phyloP scores from a whole-genome alignment of 2,113 vertebrate genomes.

The Grus americana region DNA sequence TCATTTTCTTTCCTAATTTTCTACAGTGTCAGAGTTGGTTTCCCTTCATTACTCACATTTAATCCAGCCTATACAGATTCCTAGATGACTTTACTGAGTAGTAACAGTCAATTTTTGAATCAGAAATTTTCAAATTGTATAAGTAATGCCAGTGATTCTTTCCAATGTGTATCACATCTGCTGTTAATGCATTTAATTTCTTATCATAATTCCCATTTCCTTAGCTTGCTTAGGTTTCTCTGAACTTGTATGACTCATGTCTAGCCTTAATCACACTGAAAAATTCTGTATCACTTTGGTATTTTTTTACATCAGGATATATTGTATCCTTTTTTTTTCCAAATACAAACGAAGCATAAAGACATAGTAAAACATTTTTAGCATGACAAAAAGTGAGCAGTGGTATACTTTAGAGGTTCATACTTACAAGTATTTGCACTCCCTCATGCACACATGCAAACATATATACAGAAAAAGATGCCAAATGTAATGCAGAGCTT shows the following conservation, averaged over 20 bases:
- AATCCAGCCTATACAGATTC: background rate
- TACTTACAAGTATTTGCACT: background rate
- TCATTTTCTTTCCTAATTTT: background rate
- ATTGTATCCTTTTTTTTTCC: background rate
- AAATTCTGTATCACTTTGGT: background rate
- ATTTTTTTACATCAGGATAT: background rate
- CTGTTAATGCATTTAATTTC: background rate
- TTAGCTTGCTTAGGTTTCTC: background rate
- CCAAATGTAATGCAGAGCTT: background rate
- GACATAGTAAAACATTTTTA: background rate
- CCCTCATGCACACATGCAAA: background rate
- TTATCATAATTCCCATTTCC: background rate
- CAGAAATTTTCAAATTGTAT: background rate
- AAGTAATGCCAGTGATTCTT: background rate
- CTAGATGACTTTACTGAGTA: background rate
- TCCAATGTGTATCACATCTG: background rate
- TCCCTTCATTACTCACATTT: background rate
- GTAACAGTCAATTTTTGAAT: background rate
- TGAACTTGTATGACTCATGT: background rate
- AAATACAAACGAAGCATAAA: background rate
- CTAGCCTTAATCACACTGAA: background rate
- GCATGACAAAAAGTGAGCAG: background rate
- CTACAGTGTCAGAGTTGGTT: background rate
- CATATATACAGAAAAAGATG: accelerated
- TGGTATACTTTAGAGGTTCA: background rate